Percentiles rank a stretch among this genome's conserved stretches.
phyloP scores from a whole-genome alignment of 2,888 invertebrate species.

The Stenotaenia linearis region DNA sequence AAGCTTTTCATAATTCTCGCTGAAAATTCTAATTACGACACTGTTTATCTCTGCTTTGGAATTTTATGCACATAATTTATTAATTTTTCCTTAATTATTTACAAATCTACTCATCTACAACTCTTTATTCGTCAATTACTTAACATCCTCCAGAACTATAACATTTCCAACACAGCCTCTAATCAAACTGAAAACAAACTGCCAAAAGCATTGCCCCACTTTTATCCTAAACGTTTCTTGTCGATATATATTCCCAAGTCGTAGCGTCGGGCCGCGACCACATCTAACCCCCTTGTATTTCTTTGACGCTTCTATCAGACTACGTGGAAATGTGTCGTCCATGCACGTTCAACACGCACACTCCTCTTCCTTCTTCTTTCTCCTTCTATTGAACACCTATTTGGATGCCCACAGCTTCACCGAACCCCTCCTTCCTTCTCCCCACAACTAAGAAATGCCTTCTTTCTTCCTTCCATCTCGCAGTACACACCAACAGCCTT shows the following conservation, averaged over 20 bases:
- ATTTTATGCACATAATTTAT: no score
- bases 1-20: no score
- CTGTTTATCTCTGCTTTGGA: no score
- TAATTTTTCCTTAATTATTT: no score
- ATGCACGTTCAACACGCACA: slow-evolving; percentile 21
- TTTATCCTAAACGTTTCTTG: slow-evolving; percentile 19
- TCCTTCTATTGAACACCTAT: slow-evolving; percentile 23
- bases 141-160: no score
- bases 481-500: slow-evolving; percentile 9
- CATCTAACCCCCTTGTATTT: slow-evolving; percentile 24
- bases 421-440: neutral
- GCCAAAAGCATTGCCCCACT: neutral
- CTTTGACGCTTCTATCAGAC: slow-evolving; percentile 14
- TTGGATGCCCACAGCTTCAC: slow-evolving; percentile 23
- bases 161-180: no score
- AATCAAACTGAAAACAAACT: neutral
- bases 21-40: no score
- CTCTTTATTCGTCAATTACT: no score
- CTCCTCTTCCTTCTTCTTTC: slow-evolving; percentile 16
- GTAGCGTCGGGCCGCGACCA: neutral
- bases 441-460: neutral
- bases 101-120: no score
- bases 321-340: slow-evolving; percentile 1
- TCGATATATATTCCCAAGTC: slow-evolving; percentile 12
- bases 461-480: neutral